Evolutionary conservation across 2,888 invertebrate genomes (phyloP).

Genomic region (Heteromyza rotundicornis): DNA sequence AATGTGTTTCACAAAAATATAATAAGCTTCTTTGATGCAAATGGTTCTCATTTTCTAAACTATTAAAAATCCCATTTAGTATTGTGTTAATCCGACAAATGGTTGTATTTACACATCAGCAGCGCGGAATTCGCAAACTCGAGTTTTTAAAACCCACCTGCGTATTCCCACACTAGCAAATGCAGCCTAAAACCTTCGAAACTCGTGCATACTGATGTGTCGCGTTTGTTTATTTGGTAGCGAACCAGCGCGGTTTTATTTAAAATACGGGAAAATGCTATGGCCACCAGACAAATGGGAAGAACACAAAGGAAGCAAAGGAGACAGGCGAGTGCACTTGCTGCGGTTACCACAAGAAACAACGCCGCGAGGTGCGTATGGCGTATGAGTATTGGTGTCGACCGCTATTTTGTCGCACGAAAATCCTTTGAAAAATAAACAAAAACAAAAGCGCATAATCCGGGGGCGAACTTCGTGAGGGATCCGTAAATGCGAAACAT

Average conservation of each 20-base stretch:
- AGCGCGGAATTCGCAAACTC: constrained; percentile 1
- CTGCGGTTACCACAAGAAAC: neutral
- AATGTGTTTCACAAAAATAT: no score
- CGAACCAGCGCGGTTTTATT: constrained; percentile 42
- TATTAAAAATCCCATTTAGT: constrained; percentile 48
- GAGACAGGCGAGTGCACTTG: neutral
- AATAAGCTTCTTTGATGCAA: no score
- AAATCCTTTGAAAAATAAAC: constrained; percentile 23
- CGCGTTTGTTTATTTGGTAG: neutral
- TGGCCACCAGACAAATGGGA: constrained; percentile 32
- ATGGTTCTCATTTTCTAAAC: no score
- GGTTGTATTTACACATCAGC: constrained; percentile 43
- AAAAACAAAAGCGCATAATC: neutral
- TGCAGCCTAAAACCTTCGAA: neutral
- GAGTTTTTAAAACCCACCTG: constrained; percentile 47
- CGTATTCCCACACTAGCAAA: constrained; percentile 33
- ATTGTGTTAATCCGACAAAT: constrained; percentile 51
- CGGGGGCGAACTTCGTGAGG: neutral
- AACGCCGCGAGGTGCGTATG: constrained; percentile 12
- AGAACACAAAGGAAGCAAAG: constrained; percentile 19
- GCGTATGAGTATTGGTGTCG: neutral
- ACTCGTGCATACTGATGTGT: neutral
- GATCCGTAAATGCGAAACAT: neutral
- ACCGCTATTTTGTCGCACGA: constrained; percentile 15
- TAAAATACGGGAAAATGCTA: constrained; percentile 47